Conservation (phyloP, 2,888 invertebrate genomes). For the Melinaea menophilus region DNA sequence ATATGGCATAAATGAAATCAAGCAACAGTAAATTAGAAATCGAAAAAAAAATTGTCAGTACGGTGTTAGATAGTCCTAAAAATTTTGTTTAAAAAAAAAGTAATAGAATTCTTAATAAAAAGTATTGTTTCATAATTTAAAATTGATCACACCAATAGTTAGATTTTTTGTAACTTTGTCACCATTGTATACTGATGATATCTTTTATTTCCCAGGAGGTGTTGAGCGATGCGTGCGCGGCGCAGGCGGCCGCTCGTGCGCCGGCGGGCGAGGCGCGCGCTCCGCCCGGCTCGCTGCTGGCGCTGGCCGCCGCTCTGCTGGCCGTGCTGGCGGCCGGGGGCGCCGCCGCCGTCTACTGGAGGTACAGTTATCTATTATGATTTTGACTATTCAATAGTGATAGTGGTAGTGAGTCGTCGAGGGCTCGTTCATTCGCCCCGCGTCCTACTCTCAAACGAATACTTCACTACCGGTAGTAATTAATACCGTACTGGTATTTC, state of each 20-base stretch:
- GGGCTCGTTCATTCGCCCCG: slow-evolving; percentile 8
- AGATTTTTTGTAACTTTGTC: neutral
- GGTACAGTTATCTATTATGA: slow-evolving; percentile 36
- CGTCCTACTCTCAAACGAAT: no score
- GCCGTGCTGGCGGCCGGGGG: slow-evolving; percentile 52
- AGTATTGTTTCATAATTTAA: no score
- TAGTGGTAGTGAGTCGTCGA: neutral
- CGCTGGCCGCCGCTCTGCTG: slow-evolving; percentile 52
- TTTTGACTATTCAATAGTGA: neutral
- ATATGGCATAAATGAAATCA: no score
- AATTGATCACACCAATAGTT: no score
- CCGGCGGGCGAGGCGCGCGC: slow-evolving; percentile 40
- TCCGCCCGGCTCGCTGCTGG: slow-evolving; percentile 46
- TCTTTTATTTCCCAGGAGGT: slow-evolving; percentile 49
- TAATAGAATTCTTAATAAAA: no score
- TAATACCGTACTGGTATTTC: no score
- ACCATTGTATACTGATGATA: neutral
- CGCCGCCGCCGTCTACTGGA: slow-evolving; percentile 61
- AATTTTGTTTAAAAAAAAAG: no score
- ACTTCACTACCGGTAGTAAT: no score
- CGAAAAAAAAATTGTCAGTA: neutral
- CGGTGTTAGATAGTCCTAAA: no score
- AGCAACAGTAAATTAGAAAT: neutral
- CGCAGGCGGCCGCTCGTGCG: slow-evolving; percentile 56
- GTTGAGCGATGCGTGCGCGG: slow-evolving; percentile 59